Evolutionary conservation across 2,797 vertebrate species (phyloP).

Genomic region (Tinamus major): DNA sequence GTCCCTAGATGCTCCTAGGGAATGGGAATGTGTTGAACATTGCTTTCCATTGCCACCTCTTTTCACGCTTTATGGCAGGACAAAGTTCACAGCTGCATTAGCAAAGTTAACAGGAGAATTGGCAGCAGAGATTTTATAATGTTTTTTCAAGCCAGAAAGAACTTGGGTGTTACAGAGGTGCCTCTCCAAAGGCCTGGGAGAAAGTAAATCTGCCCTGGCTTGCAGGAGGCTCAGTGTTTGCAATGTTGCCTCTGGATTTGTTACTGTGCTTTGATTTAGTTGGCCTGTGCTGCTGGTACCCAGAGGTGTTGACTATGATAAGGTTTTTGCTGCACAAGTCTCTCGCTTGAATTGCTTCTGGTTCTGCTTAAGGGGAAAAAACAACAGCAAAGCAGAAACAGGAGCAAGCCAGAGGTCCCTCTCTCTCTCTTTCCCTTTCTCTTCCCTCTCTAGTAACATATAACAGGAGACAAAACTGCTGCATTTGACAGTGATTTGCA

Average conservation of each 20-base stretch:
- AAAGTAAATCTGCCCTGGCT: constrained; percentile 7
- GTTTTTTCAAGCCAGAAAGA: neutral
- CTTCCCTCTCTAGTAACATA: neutral
- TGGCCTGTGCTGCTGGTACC: neutral
- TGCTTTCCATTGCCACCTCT: neutral
- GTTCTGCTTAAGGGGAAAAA: constrained; percentile 8
- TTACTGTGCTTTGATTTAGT: constrained; percentile 34
- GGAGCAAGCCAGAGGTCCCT: neutral
- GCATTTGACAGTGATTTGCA: neutral
- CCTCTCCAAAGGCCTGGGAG: neutral
- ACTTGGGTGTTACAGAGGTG: neutral
- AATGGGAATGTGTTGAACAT: neutral
- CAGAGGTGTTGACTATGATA: constrained; percentile 35
- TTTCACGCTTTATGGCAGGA: neutral
- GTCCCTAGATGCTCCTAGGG: neutral
- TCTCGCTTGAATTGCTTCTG: neutral
- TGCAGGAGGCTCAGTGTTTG: neutral
- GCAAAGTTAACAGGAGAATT: neutral
- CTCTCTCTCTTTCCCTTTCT: neutral
- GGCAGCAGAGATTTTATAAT: neutral
- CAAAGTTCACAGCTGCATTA: neutral
- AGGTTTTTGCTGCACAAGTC: constrained; percentile 12
- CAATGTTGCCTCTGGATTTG: constrained; percentile 3
- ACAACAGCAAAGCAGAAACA: neutral
- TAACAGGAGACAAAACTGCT: neutral